These are phyloP conservation scores for Diploscapter pachys DNA, from an alignment of 1,140 invertebrate species.

Conservation along the genomic window DNA sequence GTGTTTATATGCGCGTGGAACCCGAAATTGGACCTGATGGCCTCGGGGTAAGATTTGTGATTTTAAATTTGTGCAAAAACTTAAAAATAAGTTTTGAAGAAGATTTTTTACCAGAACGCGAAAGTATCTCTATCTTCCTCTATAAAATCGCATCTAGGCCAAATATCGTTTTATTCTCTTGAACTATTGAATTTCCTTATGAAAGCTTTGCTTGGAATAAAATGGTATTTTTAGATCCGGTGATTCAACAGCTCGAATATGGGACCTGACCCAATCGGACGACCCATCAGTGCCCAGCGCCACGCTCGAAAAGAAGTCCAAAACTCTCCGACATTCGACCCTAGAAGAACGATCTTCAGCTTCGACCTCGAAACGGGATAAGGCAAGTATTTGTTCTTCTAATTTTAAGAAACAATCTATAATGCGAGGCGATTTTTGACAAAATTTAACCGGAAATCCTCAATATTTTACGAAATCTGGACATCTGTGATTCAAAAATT, in stretches of 20 bases:
- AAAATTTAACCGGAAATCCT: slow-evolving; percentile 65
- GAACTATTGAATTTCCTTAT: slow-evolving; percentile 11
- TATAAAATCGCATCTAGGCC: not conserved
- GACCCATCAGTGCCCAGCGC: slow-evolving; percentile 66
- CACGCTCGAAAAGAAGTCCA: slow-evolving; percentile 73
- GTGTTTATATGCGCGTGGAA: slow-evolving; percentile 99
- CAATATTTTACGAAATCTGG: too few species aligned
- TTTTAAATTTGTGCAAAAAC: not conserved
- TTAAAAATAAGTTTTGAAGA: not conserved
- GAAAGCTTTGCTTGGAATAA: slow-evolving; percentile 5
- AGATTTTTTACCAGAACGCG: not conserved
- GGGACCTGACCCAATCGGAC: slow-evolving; percentile 74
- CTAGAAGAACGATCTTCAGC: slow-evolving; percentile 77
- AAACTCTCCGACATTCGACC: slow-evolving; percentile 92
- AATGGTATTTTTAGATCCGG: slow-evolving; percentile 70
- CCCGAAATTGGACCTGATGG: slow-evolving; percentile 87
- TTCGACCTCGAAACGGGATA: slow-evolving; percentile 72
- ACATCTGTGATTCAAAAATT: too few species aligned
- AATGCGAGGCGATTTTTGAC: slow-evolving; percentile 85
- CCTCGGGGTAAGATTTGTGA: slow-evolving; percentile 72
- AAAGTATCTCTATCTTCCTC: not conserved
- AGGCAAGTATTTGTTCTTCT: slow-evolving; percentile 70
- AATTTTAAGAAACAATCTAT: too few species aligned
- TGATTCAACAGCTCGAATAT: slow-evolving; percentile 94
- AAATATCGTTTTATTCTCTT: slow-evolving; percentile 5